Conservation (phyloP, 2,797 vertebrate genomes). For the Nyctalus aviator region DNA sequence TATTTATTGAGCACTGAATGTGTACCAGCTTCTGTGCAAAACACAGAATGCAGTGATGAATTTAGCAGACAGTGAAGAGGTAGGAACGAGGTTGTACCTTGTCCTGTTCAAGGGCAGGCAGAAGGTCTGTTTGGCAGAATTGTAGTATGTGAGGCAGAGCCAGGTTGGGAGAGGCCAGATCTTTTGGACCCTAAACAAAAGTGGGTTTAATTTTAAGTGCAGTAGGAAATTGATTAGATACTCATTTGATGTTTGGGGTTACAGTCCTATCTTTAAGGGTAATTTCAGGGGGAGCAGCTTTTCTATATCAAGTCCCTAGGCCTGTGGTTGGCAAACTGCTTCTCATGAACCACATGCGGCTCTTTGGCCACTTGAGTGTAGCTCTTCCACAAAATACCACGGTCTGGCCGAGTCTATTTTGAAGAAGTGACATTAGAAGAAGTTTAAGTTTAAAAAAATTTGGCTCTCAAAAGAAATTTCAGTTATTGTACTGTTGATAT, state of each 20-base stretch:
- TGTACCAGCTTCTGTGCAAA: neutral
- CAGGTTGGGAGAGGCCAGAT: neutral
- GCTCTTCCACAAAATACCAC: no score
- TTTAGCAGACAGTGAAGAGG: neutral
- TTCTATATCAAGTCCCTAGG: neutral
- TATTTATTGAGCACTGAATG: neutral
- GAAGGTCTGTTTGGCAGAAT: neutral
- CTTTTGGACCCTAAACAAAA: neutral
- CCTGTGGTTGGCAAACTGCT: no score
- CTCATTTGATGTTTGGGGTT: neutral
- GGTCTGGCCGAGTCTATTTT: no score
- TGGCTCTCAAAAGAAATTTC: no score
- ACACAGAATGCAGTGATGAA: neutral
- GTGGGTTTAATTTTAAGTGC: slow-evolving; percentile 19
- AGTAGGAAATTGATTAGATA: neutral
- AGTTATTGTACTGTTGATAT: no score
- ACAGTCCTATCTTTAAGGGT: neutral
- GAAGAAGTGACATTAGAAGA: no score
- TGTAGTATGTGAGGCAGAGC: neutral
- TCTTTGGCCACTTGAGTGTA: no score
- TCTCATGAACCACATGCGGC: no score
- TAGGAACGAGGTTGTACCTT: neutral
- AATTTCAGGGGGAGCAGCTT: neutral
- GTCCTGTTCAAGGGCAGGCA: neutral
- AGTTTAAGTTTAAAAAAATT: no score